A percentile compares a stretch with the other conserved stretches of the same genome.
These are phyloP conservation scores for Equus przewalskii DNA, from an alignment of 2,113 vertebrate genomes.

Conservation along the genomic window DNA sequence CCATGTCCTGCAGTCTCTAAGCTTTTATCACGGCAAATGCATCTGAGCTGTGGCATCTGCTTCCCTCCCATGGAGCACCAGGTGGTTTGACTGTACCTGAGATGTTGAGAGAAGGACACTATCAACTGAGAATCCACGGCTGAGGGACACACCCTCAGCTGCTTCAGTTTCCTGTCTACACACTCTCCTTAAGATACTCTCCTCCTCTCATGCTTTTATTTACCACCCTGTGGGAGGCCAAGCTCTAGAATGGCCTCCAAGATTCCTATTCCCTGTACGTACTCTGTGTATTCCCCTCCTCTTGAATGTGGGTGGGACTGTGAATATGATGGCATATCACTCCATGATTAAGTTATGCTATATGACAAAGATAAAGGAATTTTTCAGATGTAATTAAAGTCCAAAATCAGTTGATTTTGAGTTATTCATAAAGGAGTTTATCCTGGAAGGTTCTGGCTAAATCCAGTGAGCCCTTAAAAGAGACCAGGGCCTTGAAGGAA, in stretches of 20 bases:
- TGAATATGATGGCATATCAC: background rate
- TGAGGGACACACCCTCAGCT: background rate
- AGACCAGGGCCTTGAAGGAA: background rate
- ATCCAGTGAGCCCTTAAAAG: background rate
- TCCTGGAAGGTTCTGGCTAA: background rate
- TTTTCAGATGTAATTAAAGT: background rate
- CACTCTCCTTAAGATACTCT: background rate
- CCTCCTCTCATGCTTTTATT: background rate
- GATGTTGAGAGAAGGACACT: background rate
- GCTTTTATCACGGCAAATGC: background rate
- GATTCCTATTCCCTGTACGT: background rate
- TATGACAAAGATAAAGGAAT: background rate
- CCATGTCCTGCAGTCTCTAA: background rate
- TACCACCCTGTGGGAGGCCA: accelerated
- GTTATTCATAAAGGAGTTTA: background rate
- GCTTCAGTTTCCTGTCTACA: background rate
- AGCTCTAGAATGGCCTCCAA: background rate
- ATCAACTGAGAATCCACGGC: background rate
- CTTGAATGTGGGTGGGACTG: background rate
- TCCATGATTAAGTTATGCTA: background rate
- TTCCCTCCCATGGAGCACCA: background rate
- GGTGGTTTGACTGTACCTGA: background rate
- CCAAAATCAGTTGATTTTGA: background rate
- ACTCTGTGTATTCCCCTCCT: background rate
- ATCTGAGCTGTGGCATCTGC: background rate